Evolutionary conservation across 2,797 vertebrate genomes (phyloP).

Genomic region (Chelon labrosus): DNA sequence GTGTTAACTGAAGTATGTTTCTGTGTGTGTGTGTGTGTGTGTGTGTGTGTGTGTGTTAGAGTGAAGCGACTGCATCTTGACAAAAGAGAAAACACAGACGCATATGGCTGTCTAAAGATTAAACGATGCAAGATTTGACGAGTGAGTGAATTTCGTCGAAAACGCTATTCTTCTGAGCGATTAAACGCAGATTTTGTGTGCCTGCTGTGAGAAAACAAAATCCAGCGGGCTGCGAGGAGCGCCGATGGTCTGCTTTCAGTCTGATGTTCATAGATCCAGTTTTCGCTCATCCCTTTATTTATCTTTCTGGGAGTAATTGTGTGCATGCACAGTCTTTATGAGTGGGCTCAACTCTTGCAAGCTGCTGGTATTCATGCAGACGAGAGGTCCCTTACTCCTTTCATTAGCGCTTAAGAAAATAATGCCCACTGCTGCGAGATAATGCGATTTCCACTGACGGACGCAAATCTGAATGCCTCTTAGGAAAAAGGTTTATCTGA

Average conservation of each 20-base stretch:
- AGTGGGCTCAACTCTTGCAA: slow-evolving; percentile 20
- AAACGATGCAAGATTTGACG: slow-evolving; percentile 12
- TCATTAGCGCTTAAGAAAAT: slow-evolving; percentile 32
- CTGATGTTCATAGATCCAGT: slow-evolving; percentile 33
- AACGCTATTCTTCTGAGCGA: slow-evolving; percentile 25
- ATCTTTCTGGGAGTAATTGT: slow-evolving; percentile 21
- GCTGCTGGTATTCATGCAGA: slow-evolving; percentile 21
- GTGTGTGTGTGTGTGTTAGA: background rate
- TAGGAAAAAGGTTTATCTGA: slow-evolving; percentile 11
- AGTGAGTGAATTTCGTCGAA: slow-evolving; percentile 1
- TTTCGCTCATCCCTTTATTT: slow-evolving; percentile 27
- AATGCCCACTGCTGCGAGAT: slow-evolving; percentile 9
- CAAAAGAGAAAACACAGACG: slow-evolving; percentile 18
- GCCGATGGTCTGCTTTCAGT: slow-evolving; percentile 24
- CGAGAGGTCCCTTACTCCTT: slow-evolving; percentile 1
- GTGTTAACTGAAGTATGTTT: background rate
- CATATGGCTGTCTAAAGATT: slow-evolving; percentile 13
- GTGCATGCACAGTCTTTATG: slow-evolving; percentile 8
- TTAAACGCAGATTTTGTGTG: slow-evolving; percentile 33
- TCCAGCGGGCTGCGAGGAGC: slow-evolving; percentile 15
- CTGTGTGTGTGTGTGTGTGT: background rate
- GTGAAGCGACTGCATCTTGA: background rate
- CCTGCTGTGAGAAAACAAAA: slow-evolving; percentile 35
- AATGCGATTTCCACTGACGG: slow-evolving; percentile 36
- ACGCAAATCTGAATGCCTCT: slow-evolving; percentile 31